Percentiles rank a stretch among this genome's conserved stretches.
These are phyloP conservation scores for Anguilla rostrata DNA, from an alignment of 2,113 vertebrate species.

Conservation along the genomic window DNA sequence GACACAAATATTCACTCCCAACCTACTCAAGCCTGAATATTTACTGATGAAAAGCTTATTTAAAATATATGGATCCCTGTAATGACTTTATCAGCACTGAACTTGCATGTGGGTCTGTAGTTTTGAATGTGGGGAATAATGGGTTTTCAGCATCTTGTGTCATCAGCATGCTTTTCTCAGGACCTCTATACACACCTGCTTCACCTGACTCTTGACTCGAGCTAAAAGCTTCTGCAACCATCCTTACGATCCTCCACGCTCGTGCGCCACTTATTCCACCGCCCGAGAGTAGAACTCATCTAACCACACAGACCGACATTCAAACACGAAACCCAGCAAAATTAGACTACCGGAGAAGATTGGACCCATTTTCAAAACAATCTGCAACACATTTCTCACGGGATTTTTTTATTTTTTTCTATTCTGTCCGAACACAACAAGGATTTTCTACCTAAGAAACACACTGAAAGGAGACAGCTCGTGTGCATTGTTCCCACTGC, in stretches of 20 bases:
- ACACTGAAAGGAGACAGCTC: background rate
- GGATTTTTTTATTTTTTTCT: background rate
- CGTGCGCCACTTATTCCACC: background rate
- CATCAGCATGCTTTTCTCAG: conserved; percentile 12
- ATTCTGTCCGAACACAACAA: no score
- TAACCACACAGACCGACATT: background rate
- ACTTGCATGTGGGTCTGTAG: background rate
- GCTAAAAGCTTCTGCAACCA: conserved; percentile 33
- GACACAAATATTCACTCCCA: background rate
- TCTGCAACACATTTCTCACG: background rate
- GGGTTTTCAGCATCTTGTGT: background rate
- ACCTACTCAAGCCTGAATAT: background rate
- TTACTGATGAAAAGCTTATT: background rate
- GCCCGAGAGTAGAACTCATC: background rate
- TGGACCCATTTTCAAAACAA: conserved; percentile 23
- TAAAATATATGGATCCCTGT: background rate
- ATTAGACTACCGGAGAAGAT: conserved; percentile 3
- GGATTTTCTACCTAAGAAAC: background rate
- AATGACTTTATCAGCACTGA: background rate
- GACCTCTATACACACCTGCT: conserved; percentile 12
- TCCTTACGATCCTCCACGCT: background rate
- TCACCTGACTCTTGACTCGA: conserved; percentile 31
- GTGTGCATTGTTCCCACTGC: background rate
- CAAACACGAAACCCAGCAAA: background rate
- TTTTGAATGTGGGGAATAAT: background rate